phyloP scores from a whole-genome alignment of 2,797 vertebrate species.

The Eleutherodactylus coqui region DNA sequence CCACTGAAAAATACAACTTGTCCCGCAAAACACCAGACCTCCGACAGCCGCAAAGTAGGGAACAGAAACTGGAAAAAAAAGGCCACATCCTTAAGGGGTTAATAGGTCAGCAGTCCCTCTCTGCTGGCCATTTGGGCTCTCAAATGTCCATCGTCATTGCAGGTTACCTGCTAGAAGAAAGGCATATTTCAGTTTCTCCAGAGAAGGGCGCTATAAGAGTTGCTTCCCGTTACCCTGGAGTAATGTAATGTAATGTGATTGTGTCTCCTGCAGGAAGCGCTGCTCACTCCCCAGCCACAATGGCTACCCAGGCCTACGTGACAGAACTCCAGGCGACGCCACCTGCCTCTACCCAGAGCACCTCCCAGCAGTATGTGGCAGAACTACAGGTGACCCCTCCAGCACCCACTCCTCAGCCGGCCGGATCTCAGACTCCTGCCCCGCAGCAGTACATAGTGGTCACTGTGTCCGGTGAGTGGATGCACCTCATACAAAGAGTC shows the following conservation, averaged over 20 bases:
- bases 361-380: conserved; percentile 71
- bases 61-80: no score
- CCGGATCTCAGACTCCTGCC: conserved; percentile 63
- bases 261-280: conserved; percentile 49
- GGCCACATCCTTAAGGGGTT: no score
- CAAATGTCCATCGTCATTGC: no score
- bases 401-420: conserved; percentile 74
- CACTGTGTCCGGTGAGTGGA: conserved; percentile 87
- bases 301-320: conserved; percentile 89
- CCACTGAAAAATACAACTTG: no score
- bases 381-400: conserved; percentile 72
- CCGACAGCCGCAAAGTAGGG: no score
- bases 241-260: not conserved
- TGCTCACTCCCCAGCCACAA: conserved; percentile 71
- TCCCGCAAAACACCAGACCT: no score
- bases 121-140: no score
- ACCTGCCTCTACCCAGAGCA: conserved; percentile 58
- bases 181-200: no score
- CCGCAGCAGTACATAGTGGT: conserved; percentile 91
- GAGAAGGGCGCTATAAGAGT: no score
- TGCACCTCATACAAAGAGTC: not conserved
- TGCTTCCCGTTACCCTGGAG: not conserved
- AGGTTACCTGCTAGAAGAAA: no score
- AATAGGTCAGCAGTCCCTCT: no score
- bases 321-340: conserved; percentile 85